phyloP scores from a whole-genome alignment of 2,113 vertebrate genomes.

The Sardina pilchardus region DNA sequence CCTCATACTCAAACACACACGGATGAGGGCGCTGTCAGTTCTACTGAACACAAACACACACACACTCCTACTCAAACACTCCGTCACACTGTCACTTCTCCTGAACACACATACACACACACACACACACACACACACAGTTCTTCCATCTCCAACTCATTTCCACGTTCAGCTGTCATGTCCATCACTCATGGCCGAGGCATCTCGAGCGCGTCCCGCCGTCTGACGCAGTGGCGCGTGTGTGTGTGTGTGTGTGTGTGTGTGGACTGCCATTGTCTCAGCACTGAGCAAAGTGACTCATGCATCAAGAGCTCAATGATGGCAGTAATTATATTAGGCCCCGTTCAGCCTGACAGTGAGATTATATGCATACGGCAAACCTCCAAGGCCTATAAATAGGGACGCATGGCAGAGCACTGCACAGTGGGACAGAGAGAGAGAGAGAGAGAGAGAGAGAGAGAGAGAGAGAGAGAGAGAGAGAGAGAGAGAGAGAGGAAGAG shows the following conservation, averaged over 20 bases:
- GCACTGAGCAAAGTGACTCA: neutral
- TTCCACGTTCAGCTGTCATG: neutral
- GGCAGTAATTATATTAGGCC: constrained; percentile 8
- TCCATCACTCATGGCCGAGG: neutral
- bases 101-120: too few relatives aligned
- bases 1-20: neutral
- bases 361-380: neutral
- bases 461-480: neutral
- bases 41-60: neutral
- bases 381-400: constrained; percentile 7
- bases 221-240: too few relatives aligned
- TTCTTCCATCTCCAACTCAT: neutral
- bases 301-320: neutral
- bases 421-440: neutral
- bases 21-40: neutral
- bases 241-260: too few relatives aligned
- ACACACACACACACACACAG: constrained; percentile 5
- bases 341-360: neutral
- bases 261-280: too few relatives aligned
- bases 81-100: too few relatives aligned
- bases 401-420: neutral
- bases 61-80: neutral
- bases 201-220: neutral
- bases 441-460: neutral
- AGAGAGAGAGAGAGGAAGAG: neutral